These are phyloP conservation scores for Eonycteris spelaea DNA, from an alignment of 2,113 vertebrate species.

Conservation along the genomic window DNA sequence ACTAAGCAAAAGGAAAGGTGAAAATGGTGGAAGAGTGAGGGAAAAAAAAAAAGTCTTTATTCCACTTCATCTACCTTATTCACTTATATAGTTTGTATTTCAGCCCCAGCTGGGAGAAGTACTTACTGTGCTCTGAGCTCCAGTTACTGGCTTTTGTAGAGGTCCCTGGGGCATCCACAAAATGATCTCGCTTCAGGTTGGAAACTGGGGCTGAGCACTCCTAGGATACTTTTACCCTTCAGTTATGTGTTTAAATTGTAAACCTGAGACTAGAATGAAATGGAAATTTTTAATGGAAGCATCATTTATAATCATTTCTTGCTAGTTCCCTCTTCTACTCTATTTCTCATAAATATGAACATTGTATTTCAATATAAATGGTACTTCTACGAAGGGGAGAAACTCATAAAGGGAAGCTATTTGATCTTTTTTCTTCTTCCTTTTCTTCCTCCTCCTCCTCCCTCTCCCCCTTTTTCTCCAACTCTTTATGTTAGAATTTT, in stretches of 20 bases:
- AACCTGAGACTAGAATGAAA: slow-evolving; percentile 40
- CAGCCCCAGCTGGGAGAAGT: neutral
- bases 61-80: neutral
- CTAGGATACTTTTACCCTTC: neutral
- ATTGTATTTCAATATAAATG: neutral
- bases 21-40: neutral
- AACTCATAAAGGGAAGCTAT: neutral
- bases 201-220: neutral
- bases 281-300: slow-evolving; percentile 19
- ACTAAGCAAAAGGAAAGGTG: neutral
- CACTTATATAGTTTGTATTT: neutral
- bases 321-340: neutral
- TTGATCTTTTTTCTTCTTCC: neutral
- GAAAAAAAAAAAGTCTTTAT: neutral
- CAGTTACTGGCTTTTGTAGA: neutral
- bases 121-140: neutral
- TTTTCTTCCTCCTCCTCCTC: neutral
- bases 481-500: neutral
- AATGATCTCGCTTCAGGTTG: neutral
- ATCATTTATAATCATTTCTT: neutral
- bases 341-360: slow-evolving; percentile 32
- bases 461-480: neutral
- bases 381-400: neutral
- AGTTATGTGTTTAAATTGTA: neutral
- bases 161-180: neutral